Percentiles rank a stretch among this genome's conserved stretches.
Evolutionary conservation across 1,140 invertebrate genomes (phyloP).

Genomic region (Anastrepha ludens): DNA sequence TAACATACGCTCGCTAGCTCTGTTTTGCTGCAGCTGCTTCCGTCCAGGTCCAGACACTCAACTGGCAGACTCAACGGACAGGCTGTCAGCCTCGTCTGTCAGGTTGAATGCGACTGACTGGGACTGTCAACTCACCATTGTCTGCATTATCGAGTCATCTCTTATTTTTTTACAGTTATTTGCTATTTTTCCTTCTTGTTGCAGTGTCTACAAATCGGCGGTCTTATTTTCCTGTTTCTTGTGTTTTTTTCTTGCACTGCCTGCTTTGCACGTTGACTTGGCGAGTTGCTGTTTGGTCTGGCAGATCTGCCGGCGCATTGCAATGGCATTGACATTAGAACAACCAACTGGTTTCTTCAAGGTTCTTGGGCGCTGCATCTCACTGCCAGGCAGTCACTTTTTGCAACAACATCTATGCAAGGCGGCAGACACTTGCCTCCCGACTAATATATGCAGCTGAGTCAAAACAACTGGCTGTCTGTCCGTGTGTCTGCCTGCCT

Average conservation of each 20-base stretch:
- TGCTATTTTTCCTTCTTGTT: conserved; percentile 2
- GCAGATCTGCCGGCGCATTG: background rate
- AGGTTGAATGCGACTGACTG: background rate
- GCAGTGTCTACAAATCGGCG: background rate
- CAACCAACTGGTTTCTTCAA: conserved; percentile 65
- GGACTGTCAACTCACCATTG: background rate
- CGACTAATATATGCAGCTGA: background rate
- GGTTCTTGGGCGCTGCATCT: conserved; percentile 57
- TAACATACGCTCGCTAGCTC: no score
- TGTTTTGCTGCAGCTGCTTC: background rate
- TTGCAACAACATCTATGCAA: conserved; percentile 10
- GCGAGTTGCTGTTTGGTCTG: background rate
- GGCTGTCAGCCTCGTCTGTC: background rate
- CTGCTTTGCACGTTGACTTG: background rate
- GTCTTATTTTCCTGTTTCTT: background rate
- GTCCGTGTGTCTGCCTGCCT: no score
- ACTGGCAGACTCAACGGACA: background rate
- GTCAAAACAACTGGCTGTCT: background rate
- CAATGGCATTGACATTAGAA: conserved; percentile 70
- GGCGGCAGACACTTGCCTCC: background rate
- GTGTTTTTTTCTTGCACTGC: background rate
- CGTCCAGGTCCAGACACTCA: background rate
- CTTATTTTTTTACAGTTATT: conserved; percentile 42
- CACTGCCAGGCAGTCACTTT: background rate
- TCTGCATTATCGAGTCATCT: background rate